Evolutionary conservation across 2,113 vertebrate genomes (phyloP).

Genomic region (Rhombomys opimus): DNA sequence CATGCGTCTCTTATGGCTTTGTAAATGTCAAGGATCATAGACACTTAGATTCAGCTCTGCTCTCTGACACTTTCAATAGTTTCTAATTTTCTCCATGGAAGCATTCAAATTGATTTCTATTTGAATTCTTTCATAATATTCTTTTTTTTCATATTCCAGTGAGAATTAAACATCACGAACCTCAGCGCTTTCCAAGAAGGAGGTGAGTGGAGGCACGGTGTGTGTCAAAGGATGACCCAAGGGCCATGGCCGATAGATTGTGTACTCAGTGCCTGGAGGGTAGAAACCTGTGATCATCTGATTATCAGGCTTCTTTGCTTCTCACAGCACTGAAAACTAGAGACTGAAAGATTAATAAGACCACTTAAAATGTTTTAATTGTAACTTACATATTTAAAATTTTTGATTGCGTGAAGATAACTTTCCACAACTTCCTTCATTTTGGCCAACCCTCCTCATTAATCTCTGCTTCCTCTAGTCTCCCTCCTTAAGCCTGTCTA

Average conservation of each 20-base stretch:
- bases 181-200: slow-evolving; percentile 12
- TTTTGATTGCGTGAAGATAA: not conserved
- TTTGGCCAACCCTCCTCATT: not conserved
- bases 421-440: not conserved
- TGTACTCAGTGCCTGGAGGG: not conserved
- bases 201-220: not conserved
- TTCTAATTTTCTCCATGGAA: slow-evolving; percentile 73
- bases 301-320: not conserved
- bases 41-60: slow-evolving; percentile 53
- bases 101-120: slow-evolving; percentile 66
- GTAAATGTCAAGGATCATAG: slow-evolving; percentile 67
- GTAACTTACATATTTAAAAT: not conserved
- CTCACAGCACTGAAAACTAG: not conserved
- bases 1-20: slow-evolving; percentile 51
- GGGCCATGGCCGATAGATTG: not conserved
- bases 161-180: slow-evolving; percentile 60
- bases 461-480: not conserved
- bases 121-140: slow-evolving; percentile 49
- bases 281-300: no score
- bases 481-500: not conserved
- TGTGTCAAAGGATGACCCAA: not conserved
- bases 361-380: not conserved
- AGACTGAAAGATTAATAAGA: not conserved
- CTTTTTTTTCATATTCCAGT: slow-evolving; percentile 50
- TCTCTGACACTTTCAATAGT: slow-evolving; percentile 63